Evolutionary conservation across 2,888 invertebrate species (phyloP).

Genomic region (Pandemis heparana): DNA sequence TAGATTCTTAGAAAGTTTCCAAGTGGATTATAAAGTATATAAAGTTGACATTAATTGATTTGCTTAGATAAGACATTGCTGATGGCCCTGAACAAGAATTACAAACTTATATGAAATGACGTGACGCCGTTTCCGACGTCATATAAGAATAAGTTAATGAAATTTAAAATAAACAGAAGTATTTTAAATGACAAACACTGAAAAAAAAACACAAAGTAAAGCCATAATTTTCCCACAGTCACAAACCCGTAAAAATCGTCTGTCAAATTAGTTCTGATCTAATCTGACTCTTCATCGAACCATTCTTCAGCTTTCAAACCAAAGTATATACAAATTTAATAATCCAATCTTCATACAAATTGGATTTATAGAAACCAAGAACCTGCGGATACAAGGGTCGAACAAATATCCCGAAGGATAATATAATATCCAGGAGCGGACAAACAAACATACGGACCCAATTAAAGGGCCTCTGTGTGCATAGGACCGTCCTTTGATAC

Average conservation of each 20-base stretch:
- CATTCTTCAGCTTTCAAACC: neutral
- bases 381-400: slow-evolving; percentile 47
- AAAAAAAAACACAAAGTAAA: neutral
- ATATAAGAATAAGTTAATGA: too few relatives aligned
- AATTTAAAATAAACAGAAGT: too few relatives aligned
- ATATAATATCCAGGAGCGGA: slow-evolving; percentile 46
- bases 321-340: slow-evolving; percentile 22
- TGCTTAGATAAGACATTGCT: neutral
- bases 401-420: slow-evolving; percentile 48
- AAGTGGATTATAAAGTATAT: slow-evolving; percentile 33
- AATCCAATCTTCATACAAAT: slow-evolving; percentile 45
- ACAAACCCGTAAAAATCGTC: neutral
- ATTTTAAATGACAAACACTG: neutral
- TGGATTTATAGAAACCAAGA: slow-evolving; percentile 46
- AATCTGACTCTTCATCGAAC: neutral
- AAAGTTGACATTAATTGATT: slow-evolving; percentile 28
- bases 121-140: too few relatives aligned
- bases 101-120: neutral
- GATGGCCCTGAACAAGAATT: neutral
- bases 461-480: slow-evolving; percentile 52
- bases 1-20: slow-evolving; percentile 36
- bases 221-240: neutral
- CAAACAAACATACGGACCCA: slow-evolving; percentile 51
- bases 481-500: slow-evolving; percentile 48
- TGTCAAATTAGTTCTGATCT: neutral